A percentile compares a stretch with the other conserved stretches of the same genome.
phyloP scores from a whole-genome alignment of 2,888 invertebrate species.

The Drosophila pullipes region DNA sequence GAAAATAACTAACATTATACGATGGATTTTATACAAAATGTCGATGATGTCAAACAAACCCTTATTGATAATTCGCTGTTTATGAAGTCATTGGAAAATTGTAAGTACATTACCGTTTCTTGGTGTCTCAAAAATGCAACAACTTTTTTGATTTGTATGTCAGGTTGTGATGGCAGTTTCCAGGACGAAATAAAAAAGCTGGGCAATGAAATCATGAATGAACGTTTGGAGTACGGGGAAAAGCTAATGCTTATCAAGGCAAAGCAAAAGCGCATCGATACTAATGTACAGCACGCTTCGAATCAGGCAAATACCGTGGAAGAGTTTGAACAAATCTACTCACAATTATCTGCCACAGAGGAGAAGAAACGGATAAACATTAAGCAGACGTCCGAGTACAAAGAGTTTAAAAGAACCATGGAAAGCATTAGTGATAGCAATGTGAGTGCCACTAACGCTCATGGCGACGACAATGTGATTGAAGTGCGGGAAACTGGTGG shows the following conservation, averaged over 20 bases:
- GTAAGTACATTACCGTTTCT: not conserved
- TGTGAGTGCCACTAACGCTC: not conserved
- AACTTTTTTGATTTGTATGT: not conserved
- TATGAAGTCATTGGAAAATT: constrained; percentile 6
- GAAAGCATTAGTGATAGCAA: not conserved
- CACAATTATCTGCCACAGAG: not conserved
- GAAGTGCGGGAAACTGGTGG: constrained; percentile 7
- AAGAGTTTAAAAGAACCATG: constrained; percentile 19
- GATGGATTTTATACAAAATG: not conserved
- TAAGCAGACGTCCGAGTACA: constrained; percentile 39
- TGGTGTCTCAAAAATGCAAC: not conserved
- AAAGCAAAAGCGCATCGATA: not conserved
- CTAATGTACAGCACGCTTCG: not conserved
- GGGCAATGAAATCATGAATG: not conserved
- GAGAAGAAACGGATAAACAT: constrained; percentile 28
- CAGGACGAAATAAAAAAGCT: constrained; percentile 4
- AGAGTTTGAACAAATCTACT: constrained; percentile 4
- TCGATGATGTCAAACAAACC: constrained; percentile 3
- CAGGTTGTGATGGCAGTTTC: constrained; percentile 1
- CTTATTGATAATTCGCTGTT: constrained; percentile 2
- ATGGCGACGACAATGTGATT: constrained; percentile 5
- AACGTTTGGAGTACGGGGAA: not conserved
- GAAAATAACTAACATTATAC: not conserved
- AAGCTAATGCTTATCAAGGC: constrained; percentile 2
- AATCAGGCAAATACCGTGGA: constrained; percentile 1